Conservation (phyloP, 23 tunicate species). For the Halocynthia aurantium region DNA sequence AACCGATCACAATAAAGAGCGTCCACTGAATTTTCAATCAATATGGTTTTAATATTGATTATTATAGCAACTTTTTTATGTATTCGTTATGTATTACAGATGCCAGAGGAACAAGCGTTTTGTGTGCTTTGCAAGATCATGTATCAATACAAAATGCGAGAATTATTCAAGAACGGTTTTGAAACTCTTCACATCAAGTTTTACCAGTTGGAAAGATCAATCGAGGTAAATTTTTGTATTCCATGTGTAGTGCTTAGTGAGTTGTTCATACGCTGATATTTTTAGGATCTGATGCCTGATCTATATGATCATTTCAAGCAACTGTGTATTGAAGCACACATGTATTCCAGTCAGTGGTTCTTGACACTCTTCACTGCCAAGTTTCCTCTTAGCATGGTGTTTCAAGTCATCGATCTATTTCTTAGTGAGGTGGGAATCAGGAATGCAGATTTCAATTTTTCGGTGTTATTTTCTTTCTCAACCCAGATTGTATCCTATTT, state of each 20-base stretch:
- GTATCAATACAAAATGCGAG: constrained; percentile 84
- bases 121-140: constrained; percentile 72
- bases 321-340: constrained; percentile 66
- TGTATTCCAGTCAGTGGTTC: constrained; percentile 96
- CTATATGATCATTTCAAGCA: constrained; percentile 63
- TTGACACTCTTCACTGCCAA: constrained; percentile 90
- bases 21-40: too few species aligned
- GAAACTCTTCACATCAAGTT: constrained; percentile 76
- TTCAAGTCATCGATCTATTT: constrained; percentile 77
- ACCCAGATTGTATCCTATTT: not conserved
- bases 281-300: constrained; percentile 72
- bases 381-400: constrained; percentile 87
- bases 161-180: constrained; percentile 85
- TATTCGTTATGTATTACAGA: constrained; percentile 19
- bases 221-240: constrained; percentile 38
- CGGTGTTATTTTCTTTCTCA: not conserved
- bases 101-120: constrained; percentile 98
- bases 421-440: constrained; percentile 47
- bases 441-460: too few species aligned
- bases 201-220: constrained; percentile 69
- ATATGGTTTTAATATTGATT: too few species aligned
- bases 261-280: constrained; percentile 6
- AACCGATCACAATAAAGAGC: too few species aligned
- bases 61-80: too few species aligned
- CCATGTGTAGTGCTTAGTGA: not conserved